Evolutionary conservation across 2,113 vertebrate species (phyloP), one percentile per base, ranked within the genome.

Genomic region (Hippoglossus stenolepis): DNA sequence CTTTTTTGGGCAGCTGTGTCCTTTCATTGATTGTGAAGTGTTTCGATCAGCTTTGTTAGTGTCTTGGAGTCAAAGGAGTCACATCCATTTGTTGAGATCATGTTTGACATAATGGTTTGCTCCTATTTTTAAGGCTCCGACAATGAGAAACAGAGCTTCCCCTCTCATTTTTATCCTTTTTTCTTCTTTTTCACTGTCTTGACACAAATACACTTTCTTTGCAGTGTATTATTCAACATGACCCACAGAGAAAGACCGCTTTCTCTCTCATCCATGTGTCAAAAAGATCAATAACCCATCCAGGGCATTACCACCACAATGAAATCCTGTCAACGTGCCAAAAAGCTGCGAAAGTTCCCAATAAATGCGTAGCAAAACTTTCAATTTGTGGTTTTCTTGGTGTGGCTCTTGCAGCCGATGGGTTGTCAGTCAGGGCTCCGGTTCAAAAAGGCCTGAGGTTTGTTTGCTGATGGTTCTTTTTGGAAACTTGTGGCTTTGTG

Each of bases 401-500:
- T 94, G 94, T 84, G 93, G 93, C 90, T 82, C 70, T 74, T 76
- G 75, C 79, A 93, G 93, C 93, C 94, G 91, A 88, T 84, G 88
- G 86, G 63, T 90, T 94, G 93, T 94, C 94, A 93, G 90, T 94
- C 93, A 93, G 90, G 77, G 81, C 69, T 49, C 79, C 20, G 76
- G 85, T 92, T 94, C 91, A 91, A 93, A 93, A 93, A 91, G 88
- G 82, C 89, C 84, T 91, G 93, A 94, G 93, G 92, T 95, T 93
- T 93, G 87, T 92, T 93, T 93, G 91, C 91, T 92, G 91, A 89
- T 92, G 87, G 87, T 94, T 94, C 91, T 94, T 95, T 94, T 94
- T 95, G 93, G 94, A 95, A 94, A 93, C 93, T 93, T 95, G 94
- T 35, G 93, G 94, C 90, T 93, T 90, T 89, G 86, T 93, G 93